Conservation (phyloP, 23 tunicate species). For the Phallusia fumigata region DNA sequence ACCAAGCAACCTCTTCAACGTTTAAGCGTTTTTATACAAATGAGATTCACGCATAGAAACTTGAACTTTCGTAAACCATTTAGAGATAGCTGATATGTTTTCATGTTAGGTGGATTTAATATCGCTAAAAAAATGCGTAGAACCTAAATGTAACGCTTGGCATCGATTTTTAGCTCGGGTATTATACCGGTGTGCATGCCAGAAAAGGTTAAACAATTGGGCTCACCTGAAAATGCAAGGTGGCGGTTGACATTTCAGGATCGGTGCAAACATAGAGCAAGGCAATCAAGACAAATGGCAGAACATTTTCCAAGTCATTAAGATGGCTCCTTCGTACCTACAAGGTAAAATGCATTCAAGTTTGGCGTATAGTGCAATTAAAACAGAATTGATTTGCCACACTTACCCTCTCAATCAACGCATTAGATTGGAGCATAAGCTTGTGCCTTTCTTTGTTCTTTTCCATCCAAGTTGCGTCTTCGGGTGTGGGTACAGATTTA, state of each 20-base stretch:
- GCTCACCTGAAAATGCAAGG: constrained; percentile 60
- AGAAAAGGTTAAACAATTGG: too few species aligned
- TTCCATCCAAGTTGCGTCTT: constrained; percentile 37
- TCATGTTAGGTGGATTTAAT: too few species aligned
- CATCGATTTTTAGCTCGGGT: too few species aligned
- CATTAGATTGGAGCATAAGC: constrained; percentile 35
- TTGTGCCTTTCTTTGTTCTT: constrained; percentile 56
- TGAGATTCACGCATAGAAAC: too few species aligned
- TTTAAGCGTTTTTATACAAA: too few species aligned
- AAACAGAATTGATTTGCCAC: background rate
- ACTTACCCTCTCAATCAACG: constrained; percentile 76
- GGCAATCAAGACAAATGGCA: constrained; percentile 61
- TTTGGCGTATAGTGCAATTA: background rate
- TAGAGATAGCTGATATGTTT: too few species aligned
- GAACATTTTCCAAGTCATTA: constrained; percentile 86
- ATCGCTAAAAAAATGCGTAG: too few species aligned
- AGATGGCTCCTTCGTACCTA: constrained; percentile 70
- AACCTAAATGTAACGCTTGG: too few species aligned
- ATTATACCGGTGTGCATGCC: too few species aligned
- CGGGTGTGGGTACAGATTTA: constrained; percentile 27
- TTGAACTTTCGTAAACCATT: too few species aligned
- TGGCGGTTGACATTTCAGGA: constrained; percentile 52
- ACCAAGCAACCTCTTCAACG: too few species aligned
- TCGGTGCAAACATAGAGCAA: constrained; percentile 45
- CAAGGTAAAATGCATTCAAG: background rate